These are phyloP conservation scores for Palaemon carinicauda DNA, from an alignment of 1,140 invertebrate genomes.

Conservation along the genomic window DNA sequence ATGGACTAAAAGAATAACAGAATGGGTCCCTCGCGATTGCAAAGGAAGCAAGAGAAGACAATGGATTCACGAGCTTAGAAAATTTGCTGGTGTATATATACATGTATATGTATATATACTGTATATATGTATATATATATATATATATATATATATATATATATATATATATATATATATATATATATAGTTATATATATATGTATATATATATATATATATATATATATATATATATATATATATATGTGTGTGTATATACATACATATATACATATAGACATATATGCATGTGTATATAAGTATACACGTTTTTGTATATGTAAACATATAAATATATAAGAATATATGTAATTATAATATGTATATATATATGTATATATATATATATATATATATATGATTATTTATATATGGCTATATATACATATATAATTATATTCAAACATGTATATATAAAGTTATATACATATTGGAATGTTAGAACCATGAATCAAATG, in stretches of 20 bases:
- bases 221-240: conserved; percentile 8
- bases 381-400: neutral
- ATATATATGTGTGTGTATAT: neutral
- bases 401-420: neutral
- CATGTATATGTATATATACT: neutral
- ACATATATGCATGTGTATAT: neutral
- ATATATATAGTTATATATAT: neutral
- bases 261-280: neutral
- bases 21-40: too few species aligned
- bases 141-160: neutral
- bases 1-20: too few species aligned
- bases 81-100: neutral
- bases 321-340: neutral
- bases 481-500: too few species aligned
- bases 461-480: neutral
- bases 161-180: neutral
- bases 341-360: neutral
- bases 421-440: neutral
- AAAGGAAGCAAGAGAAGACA: too few species aligned
- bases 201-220: conserved; percentile 5
- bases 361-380: neutral
- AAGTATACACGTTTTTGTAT: neutral
- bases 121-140: neutral
- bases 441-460: neutral
- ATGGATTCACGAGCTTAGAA: too few species aligned